Evolutionary conservation across 2,888 invertebrate species (phyloP).

Genomic region (Apomyelois bistriatella): DNA sequence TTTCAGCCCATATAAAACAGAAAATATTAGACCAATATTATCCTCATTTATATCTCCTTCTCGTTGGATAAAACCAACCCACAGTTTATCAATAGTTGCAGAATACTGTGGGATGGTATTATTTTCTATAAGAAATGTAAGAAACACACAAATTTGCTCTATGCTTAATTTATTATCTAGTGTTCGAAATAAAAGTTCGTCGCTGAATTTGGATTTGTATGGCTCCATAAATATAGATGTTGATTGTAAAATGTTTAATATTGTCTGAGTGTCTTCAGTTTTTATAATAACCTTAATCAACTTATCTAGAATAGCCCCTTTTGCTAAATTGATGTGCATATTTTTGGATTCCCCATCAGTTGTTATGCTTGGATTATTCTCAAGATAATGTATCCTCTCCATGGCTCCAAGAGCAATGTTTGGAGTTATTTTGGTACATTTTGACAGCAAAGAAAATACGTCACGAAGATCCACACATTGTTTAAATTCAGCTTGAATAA

Average conservation of each 20-base stretch:
- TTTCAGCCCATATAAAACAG: conserved; percentile 77
- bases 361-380: conserved; percentile 46
- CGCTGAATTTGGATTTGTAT: conserved; percentile 76
- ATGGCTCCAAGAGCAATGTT: conserved; percentile 73
- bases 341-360: conserved; percentile 35
- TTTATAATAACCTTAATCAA: conserved; percentile 62
- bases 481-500: conserved; percentile 69
- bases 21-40: conserved; percentile 80
- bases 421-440: conserved; percentile 73
- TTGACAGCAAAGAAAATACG: conserved; percentile 66
- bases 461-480: conserved; percentile 65
- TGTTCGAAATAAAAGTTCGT: conserved; percentile 81
- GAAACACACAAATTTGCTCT: conserved; percentile 80
- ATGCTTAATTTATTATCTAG: conserved; percentile 80
- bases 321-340: conserved; percentile 55
- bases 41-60: conserved; percentile 77
- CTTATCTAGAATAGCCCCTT: conserved; percentile 71
- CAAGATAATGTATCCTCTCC: conserved; percentile 67
- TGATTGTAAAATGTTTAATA: conserved; percentile 63
- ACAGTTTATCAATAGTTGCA: conserved; percentile 81
- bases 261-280: conserved; percentile 70
- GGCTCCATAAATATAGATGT: conserved; percentile 61
- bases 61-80: conserved; percentile 82
- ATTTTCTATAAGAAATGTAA: conserved; percentile 74
- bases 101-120: conserved; percentile 65